These are phyloP conservation scores for Nymphalis urticae DNA, from an alignment of 2,888 invertebrate genomes.

Conservation along the genomic window DNA sequence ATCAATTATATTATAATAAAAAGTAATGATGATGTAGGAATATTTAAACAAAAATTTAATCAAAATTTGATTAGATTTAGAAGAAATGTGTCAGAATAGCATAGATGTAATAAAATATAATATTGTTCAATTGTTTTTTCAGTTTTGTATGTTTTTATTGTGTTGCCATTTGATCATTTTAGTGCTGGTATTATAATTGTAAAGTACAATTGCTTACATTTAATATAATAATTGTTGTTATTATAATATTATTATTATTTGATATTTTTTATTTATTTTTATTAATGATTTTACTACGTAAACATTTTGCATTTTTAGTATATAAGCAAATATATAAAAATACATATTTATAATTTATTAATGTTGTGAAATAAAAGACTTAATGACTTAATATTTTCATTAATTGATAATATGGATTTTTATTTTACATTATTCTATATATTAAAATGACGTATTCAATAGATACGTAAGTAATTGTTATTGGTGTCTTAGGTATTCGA, in stretches of 20 bases:
- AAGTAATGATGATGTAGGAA: no score
- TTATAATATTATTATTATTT: background rate
- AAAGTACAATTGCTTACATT: background rate
- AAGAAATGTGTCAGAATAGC: background rate
- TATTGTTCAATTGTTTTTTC: background rate
- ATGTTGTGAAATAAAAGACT: no score
- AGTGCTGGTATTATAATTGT: background rate
- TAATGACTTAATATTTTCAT: no score
- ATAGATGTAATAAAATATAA: background rate
- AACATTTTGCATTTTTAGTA: background rate
- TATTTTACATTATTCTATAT: no score
- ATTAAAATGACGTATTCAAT: no score
- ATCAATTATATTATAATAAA: no score
- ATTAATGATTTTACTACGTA: no score
- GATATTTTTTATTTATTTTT: background rate
- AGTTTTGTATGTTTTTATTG: background rate
- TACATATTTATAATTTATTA: background rate
- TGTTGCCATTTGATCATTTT: background rate
- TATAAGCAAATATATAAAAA: background rate
- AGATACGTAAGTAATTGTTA: no score
- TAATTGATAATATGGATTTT: no score
- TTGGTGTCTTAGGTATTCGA: no score
- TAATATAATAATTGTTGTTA: background rate
- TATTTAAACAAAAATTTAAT: no score
- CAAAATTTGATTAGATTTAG: no score